Percentiles rank a stretch among this genome's conserved stretches.
Conservation (phyloP, 2,888 invertebrate genomes). For the Perdita meconis region DNA sequence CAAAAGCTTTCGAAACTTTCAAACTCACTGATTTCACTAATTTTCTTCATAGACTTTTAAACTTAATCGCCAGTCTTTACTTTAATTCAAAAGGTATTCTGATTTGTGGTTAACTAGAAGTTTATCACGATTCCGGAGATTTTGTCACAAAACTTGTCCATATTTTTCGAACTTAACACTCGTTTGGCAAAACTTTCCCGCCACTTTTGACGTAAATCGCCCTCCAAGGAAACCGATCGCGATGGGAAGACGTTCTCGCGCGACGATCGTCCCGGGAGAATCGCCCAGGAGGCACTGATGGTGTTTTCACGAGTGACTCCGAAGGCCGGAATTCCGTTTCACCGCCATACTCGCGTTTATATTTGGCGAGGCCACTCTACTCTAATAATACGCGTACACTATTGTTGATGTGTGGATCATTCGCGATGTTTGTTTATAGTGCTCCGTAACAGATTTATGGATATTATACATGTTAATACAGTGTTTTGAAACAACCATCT, state of each 20-base stretch:
- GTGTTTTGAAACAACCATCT: too few species aligned
- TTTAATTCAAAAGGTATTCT: too few species aligned
- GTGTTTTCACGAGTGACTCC: constrained; percentile 47
- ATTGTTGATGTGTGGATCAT: constrained; percentile 46
- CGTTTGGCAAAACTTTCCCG: constrained; percentile 32
- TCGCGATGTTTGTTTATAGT: constrained; percentile 2
- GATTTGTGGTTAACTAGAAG: too few species aligned
- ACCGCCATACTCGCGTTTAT: constrained; percentile 43
- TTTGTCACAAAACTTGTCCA: background rate
- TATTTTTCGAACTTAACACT: constrained; percentile 7
- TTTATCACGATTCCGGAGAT: background rate
- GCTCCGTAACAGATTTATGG: background rate
- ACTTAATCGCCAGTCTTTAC: too few species aligned
- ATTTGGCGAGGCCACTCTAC: constrained; percentile 44
- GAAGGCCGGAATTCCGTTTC: constrained; percentile 46
- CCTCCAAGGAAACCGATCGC: background rate
- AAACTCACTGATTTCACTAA: too few species aligned
- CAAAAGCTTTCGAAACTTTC: too few species aligned
- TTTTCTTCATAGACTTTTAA: too few species aligned
- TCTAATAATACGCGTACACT: constrained; percentile 49
- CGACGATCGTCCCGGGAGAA: constrained; percentile 29
- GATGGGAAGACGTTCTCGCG: background rate
- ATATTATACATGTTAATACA: background rate
- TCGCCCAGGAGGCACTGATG: constrained; percentile 43
- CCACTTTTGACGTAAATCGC: constrained; percentile 11